Percentiles rank a stretch among this genome's conserved stretches.
These are phyloP conservation scores for Tridacna gigas DNA, from an alignment of 2,888 invertebrate genomes.

Conservation along the genomic window DNA sequence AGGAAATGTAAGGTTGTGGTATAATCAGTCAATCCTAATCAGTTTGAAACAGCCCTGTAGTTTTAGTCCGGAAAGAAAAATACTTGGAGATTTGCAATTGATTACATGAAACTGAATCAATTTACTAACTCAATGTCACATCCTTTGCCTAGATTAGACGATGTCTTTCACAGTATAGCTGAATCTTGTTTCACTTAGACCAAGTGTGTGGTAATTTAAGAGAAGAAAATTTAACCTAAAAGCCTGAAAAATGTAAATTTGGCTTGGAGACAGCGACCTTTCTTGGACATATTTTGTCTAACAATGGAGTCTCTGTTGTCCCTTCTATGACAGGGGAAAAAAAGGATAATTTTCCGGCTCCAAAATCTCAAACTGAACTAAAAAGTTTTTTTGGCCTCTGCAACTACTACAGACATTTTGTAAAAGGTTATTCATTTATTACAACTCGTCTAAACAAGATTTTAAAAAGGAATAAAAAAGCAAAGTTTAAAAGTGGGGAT, in stretches of 20 bases:
- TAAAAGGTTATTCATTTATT: constrained; percentile 73
- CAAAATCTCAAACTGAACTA: constrained; percentile 56
- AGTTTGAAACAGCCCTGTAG: constrained; percentile 56
- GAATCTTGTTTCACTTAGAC: constrained; percentile 53
- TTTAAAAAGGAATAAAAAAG: constrained; percentile 71
- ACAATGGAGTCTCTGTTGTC: constrained; percentile 63
- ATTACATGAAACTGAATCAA: constrained; percentile 60
- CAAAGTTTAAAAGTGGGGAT: constrained; percentile 59
- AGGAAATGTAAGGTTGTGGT: constrained; percentile 43
- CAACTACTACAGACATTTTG: constrained; percentile 83
- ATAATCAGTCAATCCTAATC: constrained; percentile 54
- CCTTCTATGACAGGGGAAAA: constrained; percentile 48
- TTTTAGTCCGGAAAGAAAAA: constrained; percentile 54
- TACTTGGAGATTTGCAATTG: constrained; percentile 58
- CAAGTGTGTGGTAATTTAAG: constrained; percentile 45
- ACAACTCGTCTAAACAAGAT: constrained; percentile 77
- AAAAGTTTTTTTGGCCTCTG: constrained; percentile 61
- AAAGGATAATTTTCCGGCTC: constrained; percentile 52
- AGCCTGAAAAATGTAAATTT: constrained; percentile 64
- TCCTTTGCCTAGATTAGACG: constrained; percentile 61
- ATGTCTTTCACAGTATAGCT: constrained; percentile 54
- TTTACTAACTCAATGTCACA: constrained; percentile 61
- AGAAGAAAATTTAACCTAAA: constrained; percentile 46
- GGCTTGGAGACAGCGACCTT: constrained; percentile 57
- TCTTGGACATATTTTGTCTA: constrained; percentile 65